Conservation (phyloP, 2,113 vertebrate species). For the Egretta garzetta region DNA sequence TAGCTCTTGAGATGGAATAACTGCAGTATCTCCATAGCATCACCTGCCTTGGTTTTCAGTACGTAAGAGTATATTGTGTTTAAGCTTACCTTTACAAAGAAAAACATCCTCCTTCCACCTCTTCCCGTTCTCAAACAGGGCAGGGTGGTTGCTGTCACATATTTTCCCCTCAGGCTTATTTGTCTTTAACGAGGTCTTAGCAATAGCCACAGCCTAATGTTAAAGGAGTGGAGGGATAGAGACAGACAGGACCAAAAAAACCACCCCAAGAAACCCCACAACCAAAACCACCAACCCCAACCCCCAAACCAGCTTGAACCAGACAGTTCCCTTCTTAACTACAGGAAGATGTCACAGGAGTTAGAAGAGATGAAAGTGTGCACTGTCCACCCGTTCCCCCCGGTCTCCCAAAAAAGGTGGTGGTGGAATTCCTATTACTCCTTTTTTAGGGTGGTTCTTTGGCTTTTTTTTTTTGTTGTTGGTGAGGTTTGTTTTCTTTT, state of each 20-base stretch:
- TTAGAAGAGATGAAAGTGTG: too few species aligned
- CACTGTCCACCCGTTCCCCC: too few species aligned
- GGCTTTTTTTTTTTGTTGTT: too few species aligned
- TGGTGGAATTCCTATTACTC: too few species aligned
- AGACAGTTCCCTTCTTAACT: too few species aligned
- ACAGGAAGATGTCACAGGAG: accelerated
- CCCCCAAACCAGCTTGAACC: not conserved
- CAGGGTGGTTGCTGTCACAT: not conserved
- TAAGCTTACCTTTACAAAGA: not conserved
- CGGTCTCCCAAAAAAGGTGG: too few species aligned
- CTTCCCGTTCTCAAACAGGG: not conserved
- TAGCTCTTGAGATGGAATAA: not conserved
- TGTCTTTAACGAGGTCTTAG: not conserved
- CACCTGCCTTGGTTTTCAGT: not conserved
- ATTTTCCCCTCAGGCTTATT: not conserved
- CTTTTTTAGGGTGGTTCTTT: too few species aligned
- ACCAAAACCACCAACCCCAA: too few species aligned
- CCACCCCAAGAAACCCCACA: too few species aligned
- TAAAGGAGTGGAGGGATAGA: not conserved
- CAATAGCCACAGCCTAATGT: not conserved
- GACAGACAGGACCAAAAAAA: not conserved
- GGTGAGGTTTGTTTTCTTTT: not conserved
- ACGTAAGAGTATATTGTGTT: accelerated
- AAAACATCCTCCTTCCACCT: not conserved
- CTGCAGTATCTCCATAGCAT: not conserved